Evolutionary conservation across 2,888 invertebrate species (phyloP).

Genomic region (Onthophagus sagittarius): DNA sequence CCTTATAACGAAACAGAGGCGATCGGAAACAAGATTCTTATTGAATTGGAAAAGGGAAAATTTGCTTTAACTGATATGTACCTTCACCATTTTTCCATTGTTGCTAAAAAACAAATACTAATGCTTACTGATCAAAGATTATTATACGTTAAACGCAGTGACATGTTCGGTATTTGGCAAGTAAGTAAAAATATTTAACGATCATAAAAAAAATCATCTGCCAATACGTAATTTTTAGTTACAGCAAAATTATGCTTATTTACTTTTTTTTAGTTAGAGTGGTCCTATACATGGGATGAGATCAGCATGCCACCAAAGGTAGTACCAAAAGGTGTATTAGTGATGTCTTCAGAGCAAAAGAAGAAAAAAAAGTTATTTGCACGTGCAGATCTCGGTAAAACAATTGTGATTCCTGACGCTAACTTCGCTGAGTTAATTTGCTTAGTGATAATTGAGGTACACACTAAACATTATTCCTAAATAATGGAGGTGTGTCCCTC

Average conservation of each 20-base stretch:
- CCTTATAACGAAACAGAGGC: conserved; percentile 82
- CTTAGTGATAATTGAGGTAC: too few species aligned
- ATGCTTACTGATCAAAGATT: conserved; percentile 85
- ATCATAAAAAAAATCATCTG: too few species aligned
- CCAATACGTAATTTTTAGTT: too few species aligned
- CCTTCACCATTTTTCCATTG: conserved; percentile 65
- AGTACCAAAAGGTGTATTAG: conserved; percentile 65
- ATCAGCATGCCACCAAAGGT: conserved; percentile 63
- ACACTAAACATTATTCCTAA: too few species aligned
- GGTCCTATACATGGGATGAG: conserved; percentile 76
- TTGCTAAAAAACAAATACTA: conserved; percentile 67
- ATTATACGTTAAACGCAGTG: conserved; percentile 74
- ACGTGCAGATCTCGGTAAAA: too few species aligned
- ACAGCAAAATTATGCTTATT: background rate
- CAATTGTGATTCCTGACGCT: too few species aligned
- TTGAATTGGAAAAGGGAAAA: conserved; percentile 65
- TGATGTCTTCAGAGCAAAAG: too few species aligned
- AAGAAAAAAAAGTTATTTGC: too few species aligned
- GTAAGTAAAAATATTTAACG: conserved; percentile 50
- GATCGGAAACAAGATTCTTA: conserved; percentile 81
- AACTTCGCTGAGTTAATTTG: too few species aligned
- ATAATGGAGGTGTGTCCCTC: too few species aligned
- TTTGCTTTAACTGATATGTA: conserved; percentile 80
- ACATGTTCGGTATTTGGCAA: conserved; percentile 92
- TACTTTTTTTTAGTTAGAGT: conserved; percentile 58